These are phyloP conservation scores for Oryzias woworae DNA, from an alignment of 2,113 vertebrate species.

Conservation along the genomic window DNA sequence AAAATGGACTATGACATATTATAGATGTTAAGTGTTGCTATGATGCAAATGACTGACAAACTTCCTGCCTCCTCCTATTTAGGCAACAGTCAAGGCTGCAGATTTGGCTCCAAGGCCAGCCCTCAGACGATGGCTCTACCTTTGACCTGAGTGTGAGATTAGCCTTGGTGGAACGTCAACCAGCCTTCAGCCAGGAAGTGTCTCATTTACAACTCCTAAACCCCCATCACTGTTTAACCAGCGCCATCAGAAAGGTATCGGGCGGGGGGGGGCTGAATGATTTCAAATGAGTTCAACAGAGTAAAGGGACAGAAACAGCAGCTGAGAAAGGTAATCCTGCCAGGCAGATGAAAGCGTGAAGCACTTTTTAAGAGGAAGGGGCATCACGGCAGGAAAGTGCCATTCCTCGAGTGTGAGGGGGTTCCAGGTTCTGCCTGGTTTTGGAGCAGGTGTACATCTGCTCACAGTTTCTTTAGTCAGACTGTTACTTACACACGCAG, in stretches of 20 bases:
- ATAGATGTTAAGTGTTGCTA: not conserved
- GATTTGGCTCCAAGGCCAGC: slow-evolving; percentile 24
- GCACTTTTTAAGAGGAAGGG: no score
- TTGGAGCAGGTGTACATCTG: no score
- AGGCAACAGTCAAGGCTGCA: slow-evolving; percentile 56
- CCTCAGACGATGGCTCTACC: slow-evolving; percentile 36
- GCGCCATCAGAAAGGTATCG: slow-evolving; percentile 5
- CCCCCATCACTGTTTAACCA: slow-evolving; percentile 70
- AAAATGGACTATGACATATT: no score
- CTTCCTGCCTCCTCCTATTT: not conserved
- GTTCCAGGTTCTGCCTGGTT: no score
- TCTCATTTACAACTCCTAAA: slow-evolving; percentile 58
- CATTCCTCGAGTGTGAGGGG: no score
- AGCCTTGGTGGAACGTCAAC: slow-evolving; percentile 69
- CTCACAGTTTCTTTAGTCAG: no score
- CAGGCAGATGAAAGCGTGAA: no score
- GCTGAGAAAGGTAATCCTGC: not conserved
- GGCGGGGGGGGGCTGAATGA: not conserved
- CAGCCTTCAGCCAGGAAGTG: slow-evolving; percentile 47
- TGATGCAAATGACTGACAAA: slow-evolving; percentile 16
- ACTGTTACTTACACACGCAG: no score
- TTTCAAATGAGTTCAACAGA: not conserved
- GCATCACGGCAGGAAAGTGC: no score
- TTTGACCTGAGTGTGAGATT: slow-evolving; percentile 66
- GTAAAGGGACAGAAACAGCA: not conserved